A percentile compares a stretch with the other conserved stretches of the same genome.
Evolutionary conservation across 2,113 vertebrate species (phyloP).

Genomic region (Scartelaos histophorus): DNA sequence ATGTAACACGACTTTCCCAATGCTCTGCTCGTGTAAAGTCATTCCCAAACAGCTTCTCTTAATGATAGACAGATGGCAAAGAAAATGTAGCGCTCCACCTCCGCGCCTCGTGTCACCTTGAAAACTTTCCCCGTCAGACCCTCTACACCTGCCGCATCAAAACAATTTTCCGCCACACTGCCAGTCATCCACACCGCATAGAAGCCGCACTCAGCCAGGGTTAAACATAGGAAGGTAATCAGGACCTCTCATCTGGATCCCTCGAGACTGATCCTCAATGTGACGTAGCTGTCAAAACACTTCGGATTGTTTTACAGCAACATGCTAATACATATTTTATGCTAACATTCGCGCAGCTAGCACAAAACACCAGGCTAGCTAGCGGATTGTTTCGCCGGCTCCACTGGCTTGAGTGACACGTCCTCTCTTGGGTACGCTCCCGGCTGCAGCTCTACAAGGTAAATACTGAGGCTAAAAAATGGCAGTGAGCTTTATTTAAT

Average conservation of each 20-base stretch:
- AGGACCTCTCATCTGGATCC: slow-evolving; percentile 62
- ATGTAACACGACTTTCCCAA: slow-evolving; percentile 17
- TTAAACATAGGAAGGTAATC: slow-evolving; percentile 72
- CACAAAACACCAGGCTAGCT: slow-evolving; percentile 44
- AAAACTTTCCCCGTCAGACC: slow-evolving; percentile 60
- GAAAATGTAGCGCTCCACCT: slow-evolving; percentile 31
- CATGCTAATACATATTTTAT: slow-evolving; percentile 3
- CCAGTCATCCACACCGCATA: slow-evolving; percentile 40
- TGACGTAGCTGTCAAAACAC: slow-evolving; percentile 75
- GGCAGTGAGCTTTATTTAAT: slow-evolving; percentile 37
- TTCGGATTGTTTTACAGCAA: slow-evolving; percentile 68
- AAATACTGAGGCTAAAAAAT: slow-evolving; percentile 48
- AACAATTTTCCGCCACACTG: slow-evolving; percentile 36
- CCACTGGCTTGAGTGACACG: slow-evolving; percentile 65
- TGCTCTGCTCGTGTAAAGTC: slow-evolving; percentile 19
- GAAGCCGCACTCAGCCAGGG: slow-evolving; percentile 48
- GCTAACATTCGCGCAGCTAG: slow-evolving; percentile 8
- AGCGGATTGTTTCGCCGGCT: slow-evolving; percentile 65
- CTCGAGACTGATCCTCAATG: slow-evolving; percentile 66
- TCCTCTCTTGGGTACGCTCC: slow-evolving; percentile 62
- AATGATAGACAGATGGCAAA: slow-evolving; percentile 69
- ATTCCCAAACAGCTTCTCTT: slow-evolving; percentile 38
- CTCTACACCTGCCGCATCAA: slow-evolving; percentile 54
- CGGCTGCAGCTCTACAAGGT: slow-evolving; percentile 45
- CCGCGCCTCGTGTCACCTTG: slow-evolving; percentile 61